Evolutionary conservation across 1,140 invertebrate species (phyloP), one percentile per base, ranked within the genome.

Genomic region (Artemia franciscana): DNA sequence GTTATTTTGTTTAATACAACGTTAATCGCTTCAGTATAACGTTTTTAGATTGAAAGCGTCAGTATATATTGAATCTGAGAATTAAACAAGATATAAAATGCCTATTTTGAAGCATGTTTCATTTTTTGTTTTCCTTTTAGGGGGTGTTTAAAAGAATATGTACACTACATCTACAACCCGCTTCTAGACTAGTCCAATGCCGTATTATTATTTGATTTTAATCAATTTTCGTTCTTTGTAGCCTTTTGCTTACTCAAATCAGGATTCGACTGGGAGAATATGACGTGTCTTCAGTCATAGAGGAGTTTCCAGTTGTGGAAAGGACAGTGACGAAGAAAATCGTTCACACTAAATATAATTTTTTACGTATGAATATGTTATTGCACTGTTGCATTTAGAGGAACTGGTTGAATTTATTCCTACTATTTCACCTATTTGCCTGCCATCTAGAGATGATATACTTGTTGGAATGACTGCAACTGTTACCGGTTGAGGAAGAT

Each of bases 311-410:
- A 0, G 88, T 85, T 70, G 82, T 88, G 1, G 91, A 94, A 71
- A 76, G 87, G 26, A 83, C 83, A 0, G 88, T 91, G 1, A 80
- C 82, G 15, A 78, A 83, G 62, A 91, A 91, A 71, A 82, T 89
- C 1, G 88, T 92, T 0, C 91, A 94, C 74, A 89, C 89, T 0
- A 86, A 90, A 70, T 94, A 93, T 73, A 92, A 93, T 72, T 91
- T 89, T 75, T 90, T 74, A 93, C 90, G 0, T 94, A 93, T 74
- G 91, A 94, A 70, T 90, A 92, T 72, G 91, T 93, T 69, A 73
- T 94, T 70, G 90, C 90, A 0, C 72, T 94, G 65, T 84, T 93
- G 5, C 80, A 86, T 65, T 73, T 93, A 67, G 88, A 91, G 66
- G 79, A 83, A 24, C 79, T 85, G 0, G 73, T 93, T 2, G 66